These are phyloP conservation scores for Melieria picta DNA, from an alignment of 2,888 invertebrate genomes.

Conservation along the genomic window DNA sequence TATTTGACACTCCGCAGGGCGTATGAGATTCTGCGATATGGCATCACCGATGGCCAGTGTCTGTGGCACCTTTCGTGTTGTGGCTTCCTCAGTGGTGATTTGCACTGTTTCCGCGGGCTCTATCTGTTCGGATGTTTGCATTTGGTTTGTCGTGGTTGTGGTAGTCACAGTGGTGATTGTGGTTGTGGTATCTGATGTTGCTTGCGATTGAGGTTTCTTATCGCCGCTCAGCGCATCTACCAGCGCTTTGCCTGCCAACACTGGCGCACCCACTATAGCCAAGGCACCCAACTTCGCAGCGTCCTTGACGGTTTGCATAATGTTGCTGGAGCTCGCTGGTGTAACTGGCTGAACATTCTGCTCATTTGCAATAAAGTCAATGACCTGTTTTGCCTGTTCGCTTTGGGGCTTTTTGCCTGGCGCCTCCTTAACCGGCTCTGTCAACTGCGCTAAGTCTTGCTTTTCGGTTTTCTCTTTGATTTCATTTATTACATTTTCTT, in stretches of 20 bases:
- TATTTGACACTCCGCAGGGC: slow-evolving; percentile 74
- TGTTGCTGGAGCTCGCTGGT: slow-evolving; percentile 37
- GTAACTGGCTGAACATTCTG: slow-evolving; percentile 24
- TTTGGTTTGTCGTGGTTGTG: slow-evolving; percentile 33
- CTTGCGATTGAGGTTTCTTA: slow-evolving; percentile 39
- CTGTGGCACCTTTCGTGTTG: slow-evolving; percentile 21
- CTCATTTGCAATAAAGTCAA: slow-evolving; percentile 53
- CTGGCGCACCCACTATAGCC: slow-evolving; percentile 87
- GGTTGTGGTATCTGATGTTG: slow-evolving; percentile 23
- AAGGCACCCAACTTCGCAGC: slow-evolving; percentile 88
- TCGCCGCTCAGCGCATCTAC: slow-evolving; percentile 79
- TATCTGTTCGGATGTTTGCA: neutral
- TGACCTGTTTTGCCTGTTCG: slow-evolving; percentile 44
- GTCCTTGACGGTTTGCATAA: slow-evolving; percentile 65
- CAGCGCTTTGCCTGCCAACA: slow-evolving; percentile 87
- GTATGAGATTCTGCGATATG: slow-evolving; percentile 73
- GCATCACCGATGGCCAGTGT: slow-evolving; percentile 72
- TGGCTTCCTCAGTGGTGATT: slow-evolving; percentile 20
- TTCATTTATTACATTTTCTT: too few relatives aligned
- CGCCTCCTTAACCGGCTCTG: slow-evolving; percentile 24
- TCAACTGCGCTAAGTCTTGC: slow-evolving; percentile 4
- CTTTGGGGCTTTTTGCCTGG: slow-evolving; percentile 20
- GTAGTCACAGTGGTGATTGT: slow-evolving; percentile 31
- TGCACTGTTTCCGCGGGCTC: neutral
- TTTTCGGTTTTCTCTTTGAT: neutral